These are phyloP conservation scores for Rhinogobio ventralis DNA, from an alignment of 2,797 vertebrate species.

Conservation along the genomic window DNA sequence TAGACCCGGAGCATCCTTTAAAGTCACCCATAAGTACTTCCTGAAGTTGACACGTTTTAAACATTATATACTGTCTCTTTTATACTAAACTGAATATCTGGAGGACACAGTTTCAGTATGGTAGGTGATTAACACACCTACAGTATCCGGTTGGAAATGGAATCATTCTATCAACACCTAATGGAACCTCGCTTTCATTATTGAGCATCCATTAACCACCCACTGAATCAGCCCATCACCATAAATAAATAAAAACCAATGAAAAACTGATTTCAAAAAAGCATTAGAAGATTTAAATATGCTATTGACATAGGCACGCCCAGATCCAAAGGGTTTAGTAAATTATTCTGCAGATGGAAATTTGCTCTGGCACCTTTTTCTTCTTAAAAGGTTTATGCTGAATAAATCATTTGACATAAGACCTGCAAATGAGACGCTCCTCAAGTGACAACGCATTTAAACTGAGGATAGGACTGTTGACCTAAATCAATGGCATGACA, in stretches of 20 bases:
- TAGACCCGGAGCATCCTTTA: not conserved
- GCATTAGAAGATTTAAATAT: constrained; percentile 37
- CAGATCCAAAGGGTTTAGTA: constrained; percentile 34
- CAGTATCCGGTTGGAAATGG: not conserved
- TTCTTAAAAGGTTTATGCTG: constrained; percentile 43
- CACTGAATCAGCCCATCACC: constrained; percentile 33
- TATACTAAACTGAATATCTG: not conserved
- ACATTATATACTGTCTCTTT: not conserved
- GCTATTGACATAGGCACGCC: constrained; percentile 32
- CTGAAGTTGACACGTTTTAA: not conserved
- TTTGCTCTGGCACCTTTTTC: constrained; percentile 31
- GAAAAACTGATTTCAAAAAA: constrained; percentile 47
- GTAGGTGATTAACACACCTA: constrained; percentile 23
- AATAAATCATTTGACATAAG: constrained; percentile 18
- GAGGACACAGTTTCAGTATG: not conserved
- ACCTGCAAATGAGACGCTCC: constrained; percentile 23
- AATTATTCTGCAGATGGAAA: constrained; percentile 32
- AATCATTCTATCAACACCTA: constrained; percentile 26
- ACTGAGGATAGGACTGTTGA: constrained; percentile 11
- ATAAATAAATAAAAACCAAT: constrained; percentile 56
- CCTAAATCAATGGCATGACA: not conserved
- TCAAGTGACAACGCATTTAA: constrained; percentile 33
- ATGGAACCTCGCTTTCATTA: constrained; percentile 52
- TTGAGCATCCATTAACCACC: constrained; percentile 30
- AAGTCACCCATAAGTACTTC: too few relatives aligned